Evolutionary conservation across 2,888 invertebrate species (phyloP).

Genomic region (Elegia similella): DNA sequence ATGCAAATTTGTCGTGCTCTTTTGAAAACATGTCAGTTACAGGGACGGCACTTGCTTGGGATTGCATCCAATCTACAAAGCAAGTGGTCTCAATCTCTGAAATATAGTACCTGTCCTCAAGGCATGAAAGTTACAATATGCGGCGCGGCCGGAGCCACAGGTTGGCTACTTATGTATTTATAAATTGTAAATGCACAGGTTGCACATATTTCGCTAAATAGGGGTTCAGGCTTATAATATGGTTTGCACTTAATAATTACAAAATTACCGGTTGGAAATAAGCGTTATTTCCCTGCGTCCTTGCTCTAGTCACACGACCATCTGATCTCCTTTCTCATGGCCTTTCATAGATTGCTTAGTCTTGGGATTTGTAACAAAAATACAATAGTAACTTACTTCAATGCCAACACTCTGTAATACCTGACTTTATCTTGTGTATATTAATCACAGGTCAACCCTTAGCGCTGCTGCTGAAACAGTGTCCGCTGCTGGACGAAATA

Average conservation of each 20-base stretch:
- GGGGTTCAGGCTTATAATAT: no score
- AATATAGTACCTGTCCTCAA: constrained; percentile 51
- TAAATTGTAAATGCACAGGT: no score
- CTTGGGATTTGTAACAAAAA: no score
- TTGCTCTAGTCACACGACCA: no score
- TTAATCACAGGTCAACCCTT: constrained; percentile 61
- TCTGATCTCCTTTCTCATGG: no score
- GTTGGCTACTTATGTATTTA: constrained; percentile 34
- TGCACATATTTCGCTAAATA: no score
- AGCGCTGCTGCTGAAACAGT: constrained; percentile 69
- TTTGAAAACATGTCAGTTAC: constrained; percentile 23
- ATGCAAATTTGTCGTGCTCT: constrained; percentile 28
- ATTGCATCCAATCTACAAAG: constrained; percentile 3
- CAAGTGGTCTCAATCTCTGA: constrained; percentile 18
- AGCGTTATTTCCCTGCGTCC: no score
- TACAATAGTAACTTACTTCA: no score
- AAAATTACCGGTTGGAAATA: no score
- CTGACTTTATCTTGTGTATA: not conserved
- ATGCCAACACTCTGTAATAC: no score
- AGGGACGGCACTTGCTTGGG: constrained; percentile 18
- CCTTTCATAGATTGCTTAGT: no score
- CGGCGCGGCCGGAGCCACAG: constrained; percentile 77
- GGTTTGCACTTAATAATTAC: no score
- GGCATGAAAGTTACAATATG: constrained; percentile 80
- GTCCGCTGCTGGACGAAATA: constrained; percentile 69